Evolutionary conservation across 2,888 invertebrate species (phyloP).

Genomic region (Mycogona germanica): DNA sequence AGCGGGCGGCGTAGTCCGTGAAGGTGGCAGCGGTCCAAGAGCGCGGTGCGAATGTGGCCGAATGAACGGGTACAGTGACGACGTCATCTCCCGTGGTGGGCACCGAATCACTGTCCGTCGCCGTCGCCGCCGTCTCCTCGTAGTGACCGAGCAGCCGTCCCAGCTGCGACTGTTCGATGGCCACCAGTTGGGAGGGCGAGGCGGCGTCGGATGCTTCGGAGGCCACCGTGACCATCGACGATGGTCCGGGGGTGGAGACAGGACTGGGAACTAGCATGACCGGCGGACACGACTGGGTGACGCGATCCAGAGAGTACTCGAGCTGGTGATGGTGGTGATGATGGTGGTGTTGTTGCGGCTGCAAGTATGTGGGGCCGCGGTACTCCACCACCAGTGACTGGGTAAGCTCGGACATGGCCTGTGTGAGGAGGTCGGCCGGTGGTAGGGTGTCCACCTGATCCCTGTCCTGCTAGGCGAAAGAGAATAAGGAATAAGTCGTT

Average conservation of each 20-base stretch:
- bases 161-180: conserved; percentile 18
- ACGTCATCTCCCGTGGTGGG: not conserved
- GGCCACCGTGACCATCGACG: conserved; percentile 6
- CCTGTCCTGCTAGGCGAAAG: too few species aligned
- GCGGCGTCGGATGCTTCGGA: conserved; percentile 9
- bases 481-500: too few species aligned
- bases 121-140: not conserved
- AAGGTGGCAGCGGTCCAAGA: conserved; percentile 17
- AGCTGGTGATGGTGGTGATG: too few species aligned
- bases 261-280: conserved; percentile 16
- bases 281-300: conserved; percentile 18
- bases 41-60: conserved; percentile 18
- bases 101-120: not conserved
- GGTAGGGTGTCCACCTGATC: conserved; percentile 21
- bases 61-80: conserved; percentile 1
- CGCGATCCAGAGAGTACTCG: conserved; percentile 17
- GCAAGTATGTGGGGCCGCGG: not conserved
- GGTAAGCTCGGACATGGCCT: conserved; percentile 37
- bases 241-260: conserved; percentile 14
- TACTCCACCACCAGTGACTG: conserved; percentile 28
- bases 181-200: conserved; percentile 3
- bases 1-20: conserved; percentile 18
- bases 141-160: conserved; percentile 20
- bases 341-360: too few species aligned
- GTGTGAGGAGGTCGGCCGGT: conserved; percentile 36